Evolutionary conservation across 1,140 invertebrate species (phyloP), one percentile per base, ranked within the genome.

Genomic region (Lamellibrachia luymesi): DNA sequence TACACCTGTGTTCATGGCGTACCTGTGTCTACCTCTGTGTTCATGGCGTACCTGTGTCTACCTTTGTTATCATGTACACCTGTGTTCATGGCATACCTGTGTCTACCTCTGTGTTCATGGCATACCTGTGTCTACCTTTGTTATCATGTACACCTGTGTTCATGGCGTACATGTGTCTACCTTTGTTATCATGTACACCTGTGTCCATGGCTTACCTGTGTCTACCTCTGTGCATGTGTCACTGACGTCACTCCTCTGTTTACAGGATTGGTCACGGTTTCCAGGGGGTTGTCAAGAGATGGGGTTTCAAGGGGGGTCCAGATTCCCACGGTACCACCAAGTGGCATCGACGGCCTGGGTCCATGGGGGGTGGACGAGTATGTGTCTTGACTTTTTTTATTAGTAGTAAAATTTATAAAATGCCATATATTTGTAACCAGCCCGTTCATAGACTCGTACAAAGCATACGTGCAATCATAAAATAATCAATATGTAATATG

Each of bases 281-380:
- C 95, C 99, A 99, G 97, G 99, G 99, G 92, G 99, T 99, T 0
- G 98, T 99, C 97, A 99, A 98, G 97, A 97, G 99, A 51, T 99
- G 98, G 97, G 98, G 98, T 90, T 99, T 99, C 95, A 98, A 98
- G 95, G 99, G 99, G 93, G 98, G 98, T 97, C 98, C 98, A 94
- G 98, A 98, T 91, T 94, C 97, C 92, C 99, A 99, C 96, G 99
- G 99, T 94, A 97, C 97, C 5, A 99, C 99, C 0, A 99, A 99
- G 97, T 98, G 98, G 49, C 99, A 99, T 96, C 97, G 99, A 94
- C 97, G 98, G 95, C 97, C 98, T 92, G 99, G 99, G 94, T 98
- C 98, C 95, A 98, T 99, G 95, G 99, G 98, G 8, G 95, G 95
- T 52, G 96, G 96, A 17, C 95, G 95, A 93, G 96, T 96, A 94